Base-by-base conservation (phyloP, 2,113 vertebrate genomes). In the Panurus biarmicus region DNA sequence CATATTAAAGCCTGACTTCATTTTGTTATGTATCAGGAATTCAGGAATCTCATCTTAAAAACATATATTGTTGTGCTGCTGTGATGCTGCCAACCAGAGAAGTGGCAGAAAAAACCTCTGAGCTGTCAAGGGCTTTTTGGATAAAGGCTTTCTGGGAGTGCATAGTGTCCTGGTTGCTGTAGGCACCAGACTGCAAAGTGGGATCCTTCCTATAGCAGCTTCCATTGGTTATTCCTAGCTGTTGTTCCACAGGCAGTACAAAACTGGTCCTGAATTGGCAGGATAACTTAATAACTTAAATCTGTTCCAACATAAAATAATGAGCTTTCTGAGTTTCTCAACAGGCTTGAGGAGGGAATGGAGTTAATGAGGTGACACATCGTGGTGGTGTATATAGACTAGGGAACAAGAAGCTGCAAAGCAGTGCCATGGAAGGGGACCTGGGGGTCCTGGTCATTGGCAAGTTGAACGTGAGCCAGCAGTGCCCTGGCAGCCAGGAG, bases 371-470 rank as follows among this genome's bases (percentile, higher is more conserved):
- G 45, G 31, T 3, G 7, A 19, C 40, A 69, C 17, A 35, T 29
- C 0, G 1, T 54, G 17, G 14, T 26, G 53, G 24, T 74, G 24
- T 29, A 11, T 54, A 19, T 10, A 54, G 54, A 54, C 24, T 54
- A 5, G 54, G 26, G 18, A 61, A 7, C 0, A 12, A 60, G 53
- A 38, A 8, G 14, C 54, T 82, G 47, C 7, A 61, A 1, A 89
- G 53, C n/a, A 60, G 23, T 28, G 21, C 36, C 1, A 1, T 0
- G 0, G n/a, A 53, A 77, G 38, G 18, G 11, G 33, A 13, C n/a
- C 38, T 67, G 36, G 11, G 16, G 8, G 2, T 50, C 10, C 42
- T 67, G 69, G 45, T 35, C 0, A 0, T 0, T 35, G 38, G 1
- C 38, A 53, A 31, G n/a, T 0, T 47, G 70, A 22, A 10, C 5